phyloP scores from a whole-genome alignment of 2,888 invertebrate species.

The Horisme vitalbata region DNA sequence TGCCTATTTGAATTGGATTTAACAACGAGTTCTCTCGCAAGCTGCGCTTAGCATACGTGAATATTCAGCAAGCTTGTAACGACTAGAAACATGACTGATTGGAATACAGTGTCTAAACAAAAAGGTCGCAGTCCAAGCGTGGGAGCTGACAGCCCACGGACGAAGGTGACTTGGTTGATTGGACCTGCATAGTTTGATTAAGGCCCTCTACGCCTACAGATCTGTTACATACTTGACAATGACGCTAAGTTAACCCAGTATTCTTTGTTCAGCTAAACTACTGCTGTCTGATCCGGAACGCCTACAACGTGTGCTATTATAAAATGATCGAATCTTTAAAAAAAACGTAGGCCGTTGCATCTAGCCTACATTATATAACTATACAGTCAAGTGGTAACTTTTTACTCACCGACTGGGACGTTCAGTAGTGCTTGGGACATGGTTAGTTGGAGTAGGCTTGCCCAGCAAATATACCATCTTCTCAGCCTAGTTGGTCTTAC shows the following conservation, averaged over 20 bases:
- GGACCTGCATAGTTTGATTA: conserved; percentile 62
- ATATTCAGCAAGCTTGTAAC: conserved; percentile 61
- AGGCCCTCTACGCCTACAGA: conserved; percentile 57
- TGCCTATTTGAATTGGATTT: conserved; percentile 45
- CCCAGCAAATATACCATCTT: too few species aligned
- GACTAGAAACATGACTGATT: conserved; percentile 55
- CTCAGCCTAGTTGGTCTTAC: too few species aligned
- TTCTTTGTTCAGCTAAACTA: conserved; percentile 22
- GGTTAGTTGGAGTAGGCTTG: too few species aligned
- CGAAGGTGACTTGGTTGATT: conserved; percentile 58
- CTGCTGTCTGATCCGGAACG: neutral
- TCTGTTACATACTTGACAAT: conserved; percentile 43
- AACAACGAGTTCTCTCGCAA: conserved; percentile 49
- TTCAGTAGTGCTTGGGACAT: too few species aligned
- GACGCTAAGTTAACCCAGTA: conserved; percentile 26
- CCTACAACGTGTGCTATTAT: neutral
- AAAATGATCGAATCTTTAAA: too few species aligned
- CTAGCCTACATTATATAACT: too few species aligned
- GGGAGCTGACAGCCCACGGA: conserved; percentile 62
- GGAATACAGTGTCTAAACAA: conserved; percentile 55
- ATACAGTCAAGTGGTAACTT: too few species aligned
- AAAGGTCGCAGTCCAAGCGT: conserved; percentile 64
- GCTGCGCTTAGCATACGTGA: conserved; percentile 60
- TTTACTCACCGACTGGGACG: too few species aligned
- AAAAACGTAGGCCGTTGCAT: too few species aligned